Base-by-base conservation (phyloP, 2,888 invertebrate genomes). In the Netelia virgata region DNA sequence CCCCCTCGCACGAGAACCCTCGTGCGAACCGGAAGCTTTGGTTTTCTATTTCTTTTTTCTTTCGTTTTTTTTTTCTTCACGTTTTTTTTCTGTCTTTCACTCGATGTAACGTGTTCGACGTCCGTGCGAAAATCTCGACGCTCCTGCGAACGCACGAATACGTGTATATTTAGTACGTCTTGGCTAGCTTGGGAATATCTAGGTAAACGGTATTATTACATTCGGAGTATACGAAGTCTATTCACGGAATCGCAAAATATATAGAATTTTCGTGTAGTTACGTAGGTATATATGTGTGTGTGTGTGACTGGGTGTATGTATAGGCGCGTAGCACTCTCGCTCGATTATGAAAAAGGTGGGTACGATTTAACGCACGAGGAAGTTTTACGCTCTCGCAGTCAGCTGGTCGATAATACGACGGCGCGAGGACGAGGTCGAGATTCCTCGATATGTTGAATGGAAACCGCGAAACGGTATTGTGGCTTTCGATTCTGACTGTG, bases 1-100 rank as follows among this genome's bases (percentile, higher is more conserved):
- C 57, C 57, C 47, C 43, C 64, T 50, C 63, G 23, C 3, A 47
- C 47, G 14, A 43, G 63, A 47, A 41, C 43, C 16, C 20, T 43
- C 79, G 75, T 83, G 83, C 79, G 83, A 83, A 83, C 83, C 83
- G 83, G 83, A 83, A 83, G 75, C 23, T 69, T n/a, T 50, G 36
- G 1, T 59, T 20, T 47, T 63, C 28, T 9, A 28, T 28, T 28
- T 28, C 6, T 28, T 28, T 28, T 28, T 28, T 28, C 6, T 28
- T 28, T 28, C 47, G 43, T 16, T 14, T 28, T n/a, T 50, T 55
- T 5, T 11, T 20, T 57, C 16, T 57, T 20, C 14, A 1, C 1
- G 1, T 5, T 57, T 57, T 20, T 16, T 20, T 16, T 20, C 16
- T 16, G 5, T 18, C 20, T 64, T 36, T 41, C 64, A 16, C 36